phyloP scores from a whole-genome alignment of 2,797 vertebrate species.

The Podargus strigoides region DNA sequence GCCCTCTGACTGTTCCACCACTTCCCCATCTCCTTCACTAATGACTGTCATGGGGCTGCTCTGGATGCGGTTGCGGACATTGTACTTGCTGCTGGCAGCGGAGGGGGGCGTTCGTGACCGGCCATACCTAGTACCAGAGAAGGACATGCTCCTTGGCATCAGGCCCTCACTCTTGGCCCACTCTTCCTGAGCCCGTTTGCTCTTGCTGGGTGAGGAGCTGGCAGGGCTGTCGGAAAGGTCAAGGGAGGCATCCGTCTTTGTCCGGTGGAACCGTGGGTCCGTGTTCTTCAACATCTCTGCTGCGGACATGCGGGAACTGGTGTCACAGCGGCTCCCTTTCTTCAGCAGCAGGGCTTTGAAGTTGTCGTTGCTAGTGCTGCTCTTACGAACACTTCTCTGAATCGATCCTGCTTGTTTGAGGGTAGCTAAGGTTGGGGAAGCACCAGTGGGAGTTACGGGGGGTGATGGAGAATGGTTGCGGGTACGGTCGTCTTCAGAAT shows the following conservation, averaged over 20 bases:
- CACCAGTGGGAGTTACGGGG: slow-evolving; percentile 76
- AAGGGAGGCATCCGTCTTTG: slow-evolving; percentile 72
- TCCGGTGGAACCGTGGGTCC: slow-evolving; percentile 86
- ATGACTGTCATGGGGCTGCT: slow-evolving; percentile 99
- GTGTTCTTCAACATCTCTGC: slow-evolving; percentile 94
- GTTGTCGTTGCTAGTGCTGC: slow-evolving; percentile 93
- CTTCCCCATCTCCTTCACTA: slow-evolving; percentile 91
- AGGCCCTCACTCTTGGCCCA: slow-evolving; percentile 86
- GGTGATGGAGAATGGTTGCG: slow-evolving; percentile 79
- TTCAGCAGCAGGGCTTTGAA: slow-evolving; percentile 96
- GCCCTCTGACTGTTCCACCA: slow-evolving; percentile 55
- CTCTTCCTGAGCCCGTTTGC: slow-evolving; percentile 82
- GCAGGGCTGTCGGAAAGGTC: slow-evolving; percentile 75
- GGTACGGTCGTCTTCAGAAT: slow-evolving; percentile 90
- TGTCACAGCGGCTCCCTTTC: slow-evolving; percentile 92
- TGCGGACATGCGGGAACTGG: slow-evolving; percentile 92
- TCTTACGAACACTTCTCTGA: slow-evolving; percentile 90
- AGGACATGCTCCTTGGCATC: slow-evolving; percentile 80
- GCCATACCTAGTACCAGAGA: slow-evolving; percentile 81
- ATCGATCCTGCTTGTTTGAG: slow-evolving; percentile 86
- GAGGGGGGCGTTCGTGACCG: slow-evolving; percentile 92
- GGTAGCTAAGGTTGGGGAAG: slow-evolving; percentile 58
- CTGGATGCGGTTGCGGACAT: slow-evolving; percentile 88
- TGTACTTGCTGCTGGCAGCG: slow-evolving; percentile 96
- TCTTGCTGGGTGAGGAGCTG: slow-evolving; percentile 80